Percentiles rank a stretch among this genome's conserved stretches.
These are phyloP conservation scores for Hofmannophila pseudospretella DNA, from an alignment of 2,888 invertebrate species.

Conservation along the genomic window DNA sequence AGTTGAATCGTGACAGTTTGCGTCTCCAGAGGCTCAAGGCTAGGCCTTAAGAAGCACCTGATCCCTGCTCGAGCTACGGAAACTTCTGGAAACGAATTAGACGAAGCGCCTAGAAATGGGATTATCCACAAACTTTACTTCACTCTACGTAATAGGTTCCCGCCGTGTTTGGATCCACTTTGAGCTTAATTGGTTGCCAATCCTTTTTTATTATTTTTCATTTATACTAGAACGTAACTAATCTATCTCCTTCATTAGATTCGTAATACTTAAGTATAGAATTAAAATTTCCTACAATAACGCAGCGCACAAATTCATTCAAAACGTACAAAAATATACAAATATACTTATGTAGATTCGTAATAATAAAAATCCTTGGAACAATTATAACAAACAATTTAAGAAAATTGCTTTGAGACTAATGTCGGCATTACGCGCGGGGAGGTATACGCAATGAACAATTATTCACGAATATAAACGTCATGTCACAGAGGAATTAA, in stretches of 20 bases:
- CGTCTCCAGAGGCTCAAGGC: conserved; percentile 34
- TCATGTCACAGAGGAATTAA: conserved; percentile 73
- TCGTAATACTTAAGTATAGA: too few relatives aligned
- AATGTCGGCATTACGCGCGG: conserved; percentile 10
- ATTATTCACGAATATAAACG: conserved; percentile 75
- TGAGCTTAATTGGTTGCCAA: conserved; percentile 7
- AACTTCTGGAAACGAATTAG: conserved; percentile 54
- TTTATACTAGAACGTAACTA: too few relatives aligned
- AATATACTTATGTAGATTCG: too few relatives aligned
- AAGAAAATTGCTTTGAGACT: conserved; percentile 5
- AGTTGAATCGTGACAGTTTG: conserved; percentile 37
- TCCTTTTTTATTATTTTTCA: too few relatives aligned
- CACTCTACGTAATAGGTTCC: conserved; percentile 35
- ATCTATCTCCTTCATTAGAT: too few relatives aligned
- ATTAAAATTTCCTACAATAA: too few relatives aligned
- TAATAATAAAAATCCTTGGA: neutral
- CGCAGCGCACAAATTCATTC: too few relatives aligned
- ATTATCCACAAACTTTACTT: conserved; percentile 44
- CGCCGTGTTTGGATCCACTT: conserved; percentile 14
- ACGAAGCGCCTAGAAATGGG: conserved; percentile 41
- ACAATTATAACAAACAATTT: conserved; percentile 6
- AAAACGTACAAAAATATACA: too few relatives aligned
- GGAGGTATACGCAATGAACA: conserved; percentile 52
- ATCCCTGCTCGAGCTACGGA: conserved; percentile 38
- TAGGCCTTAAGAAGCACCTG: conserved; percentile 39